Evolutionary conservation across 1,140 invertebrate species (phyloP).

Genomic region (Procambarus virginalis): DNA sequence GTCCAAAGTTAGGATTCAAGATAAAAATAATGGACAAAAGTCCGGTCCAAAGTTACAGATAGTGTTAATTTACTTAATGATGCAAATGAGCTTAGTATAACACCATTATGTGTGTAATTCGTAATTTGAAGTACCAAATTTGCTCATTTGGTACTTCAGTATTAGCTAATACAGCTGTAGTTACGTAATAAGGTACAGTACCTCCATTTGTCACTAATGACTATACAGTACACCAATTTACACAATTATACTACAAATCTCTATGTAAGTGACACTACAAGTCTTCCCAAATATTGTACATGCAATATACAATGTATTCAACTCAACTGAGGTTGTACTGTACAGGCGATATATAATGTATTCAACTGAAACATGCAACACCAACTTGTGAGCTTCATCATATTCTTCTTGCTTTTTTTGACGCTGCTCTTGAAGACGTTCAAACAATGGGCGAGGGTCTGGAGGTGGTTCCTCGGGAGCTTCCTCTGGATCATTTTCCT

Average conservation of each 20-base stretch:
- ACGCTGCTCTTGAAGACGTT: conserved; percentile 54
- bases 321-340: background rate
- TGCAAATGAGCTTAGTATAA: too few species aligned
- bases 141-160: too few species aligned
- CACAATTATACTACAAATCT: background rate
- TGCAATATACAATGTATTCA: background rate
- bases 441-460: conserved; percentile 46
- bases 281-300: background rate
- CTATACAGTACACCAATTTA: too few species aligned
- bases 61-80: too few species aligned
- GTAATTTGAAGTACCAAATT: too few species aligned
- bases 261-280: background rate
- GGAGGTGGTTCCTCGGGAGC: conserved; percentile 33
- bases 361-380: background rate
- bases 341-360: background rate
- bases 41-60: too few species aligned
- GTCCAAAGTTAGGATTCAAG: too few species aligned
- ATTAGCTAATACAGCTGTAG: too few species aligned
- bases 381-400: conserved; percentile 59
- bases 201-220: too few species aligned
- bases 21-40: too few species aligned
- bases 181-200: too few species aligned
- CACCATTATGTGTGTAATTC: too few species aligned
- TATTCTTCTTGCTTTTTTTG: conserved; percentile 59
- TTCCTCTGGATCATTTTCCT: conserved; percentile 26